phyloP scores from a whole-genome alignment of 2,888 invertebrate genomes.

The Euproctis similis region DNA sequence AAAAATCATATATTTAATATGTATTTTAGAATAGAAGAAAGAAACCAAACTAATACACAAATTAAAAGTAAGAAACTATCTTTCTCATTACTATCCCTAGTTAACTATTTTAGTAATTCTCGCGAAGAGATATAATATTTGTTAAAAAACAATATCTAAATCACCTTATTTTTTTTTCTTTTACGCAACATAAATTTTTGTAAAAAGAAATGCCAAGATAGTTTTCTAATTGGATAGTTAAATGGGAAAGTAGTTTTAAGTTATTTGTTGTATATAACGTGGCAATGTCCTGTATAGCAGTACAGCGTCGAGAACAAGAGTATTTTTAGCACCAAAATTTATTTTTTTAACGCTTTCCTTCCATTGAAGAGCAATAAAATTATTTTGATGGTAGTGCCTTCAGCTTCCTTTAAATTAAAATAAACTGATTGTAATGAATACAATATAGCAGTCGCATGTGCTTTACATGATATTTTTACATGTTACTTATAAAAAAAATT shows the following conservation, averaged over 20 bases:
- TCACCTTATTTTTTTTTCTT: too few relatives aligned
- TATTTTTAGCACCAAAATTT: slow-evolving; percentile 60
- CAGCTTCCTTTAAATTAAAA: slow-evolving; percentile 60
- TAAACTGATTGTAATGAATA: slow-evolving; percentile 42
- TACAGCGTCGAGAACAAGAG: slow-evolving; percentile 51
- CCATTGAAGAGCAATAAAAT: slow-evolving; percentile 63
- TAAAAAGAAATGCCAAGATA: too few relatives aligned
- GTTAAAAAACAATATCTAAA: too few relatives aligned
- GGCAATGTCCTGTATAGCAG: slow-evolving; percentile 42
- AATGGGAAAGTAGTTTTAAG: slow-evolving; percentile 32
- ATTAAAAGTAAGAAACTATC: too few relatives aligned
- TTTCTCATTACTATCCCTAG: too few relatives aligned
- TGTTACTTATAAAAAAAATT: slow-evolving; percentile 60
- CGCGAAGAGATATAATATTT: too few relatives aligned
- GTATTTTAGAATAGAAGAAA: slow-evolving; percentile 24
- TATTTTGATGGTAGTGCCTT: slow-evolving; percentile 73
- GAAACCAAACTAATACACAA: slow-evolving; percentile 28
- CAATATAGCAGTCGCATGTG: slow-evolving; percentile 64
- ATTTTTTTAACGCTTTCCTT: slow-evolving; percentile 69
- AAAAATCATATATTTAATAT: slow-evolving; percentile 34
- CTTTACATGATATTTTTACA: slow-evolving; percentile 72
- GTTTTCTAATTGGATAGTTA: too few relatives aligned
- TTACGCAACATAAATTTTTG: too few relatives aligned
- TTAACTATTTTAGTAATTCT: too few relatives aligned
- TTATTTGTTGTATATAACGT: slow-evolving; percentile 47